These are phyloP conservation scores for Chloromyia formosa DNA, from an alignment of 2,888 invertebrate genomes.

Conservation along the genomic window DNA sequence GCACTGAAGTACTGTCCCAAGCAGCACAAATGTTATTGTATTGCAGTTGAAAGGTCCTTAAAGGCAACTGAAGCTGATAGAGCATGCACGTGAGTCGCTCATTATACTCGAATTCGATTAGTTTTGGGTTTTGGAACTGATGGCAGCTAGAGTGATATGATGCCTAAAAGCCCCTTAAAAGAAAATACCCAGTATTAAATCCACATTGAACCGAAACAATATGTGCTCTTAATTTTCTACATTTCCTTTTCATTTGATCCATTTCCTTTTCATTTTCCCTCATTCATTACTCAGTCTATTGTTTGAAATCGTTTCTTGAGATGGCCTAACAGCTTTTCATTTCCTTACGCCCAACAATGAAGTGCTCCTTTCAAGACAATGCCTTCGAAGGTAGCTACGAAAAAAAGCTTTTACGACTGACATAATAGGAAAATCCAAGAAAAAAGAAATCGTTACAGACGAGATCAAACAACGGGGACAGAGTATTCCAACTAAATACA, in stretches of 20 bases:
- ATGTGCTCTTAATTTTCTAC: conserved; percentile 38
- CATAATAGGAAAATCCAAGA: conserved; percentile 30
- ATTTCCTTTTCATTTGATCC: conserved; percentile 41
- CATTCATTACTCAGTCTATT: conserved; percentile 42
- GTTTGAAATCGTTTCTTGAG: conserved; percentile 46
- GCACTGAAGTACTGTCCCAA: no score
- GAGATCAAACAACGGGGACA: no score
- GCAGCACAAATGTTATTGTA: no score
- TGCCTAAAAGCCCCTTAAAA: no score
- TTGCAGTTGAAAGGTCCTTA: no score
- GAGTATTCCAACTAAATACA: neutral
- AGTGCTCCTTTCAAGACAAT: conserved; percentile 40
- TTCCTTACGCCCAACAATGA: conserved; percentile 37
- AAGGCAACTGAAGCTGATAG: no score
- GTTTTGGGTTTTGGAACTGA: no score
- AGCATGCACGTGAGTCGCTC: no score
- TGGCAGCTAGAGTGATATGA: no score
- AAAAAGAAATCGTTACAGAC: no score
- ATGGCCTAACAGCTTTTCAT: conserved; percentile 48
- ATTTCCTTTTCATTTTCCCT: conserved; percentile 43
- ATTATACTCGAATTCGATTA: no score
- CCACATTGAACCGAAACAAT: conserved; percentile 28
- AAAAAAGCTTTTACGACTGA: conserved; percentile 48
- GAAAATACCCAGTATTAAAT: no score
- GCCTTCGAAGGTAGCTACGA: conserved; percentile 22